phyloP scores from a whole-genome alignment of 2,797 vertebrate genomes.

The Toxotes lorentzi region DNA sequence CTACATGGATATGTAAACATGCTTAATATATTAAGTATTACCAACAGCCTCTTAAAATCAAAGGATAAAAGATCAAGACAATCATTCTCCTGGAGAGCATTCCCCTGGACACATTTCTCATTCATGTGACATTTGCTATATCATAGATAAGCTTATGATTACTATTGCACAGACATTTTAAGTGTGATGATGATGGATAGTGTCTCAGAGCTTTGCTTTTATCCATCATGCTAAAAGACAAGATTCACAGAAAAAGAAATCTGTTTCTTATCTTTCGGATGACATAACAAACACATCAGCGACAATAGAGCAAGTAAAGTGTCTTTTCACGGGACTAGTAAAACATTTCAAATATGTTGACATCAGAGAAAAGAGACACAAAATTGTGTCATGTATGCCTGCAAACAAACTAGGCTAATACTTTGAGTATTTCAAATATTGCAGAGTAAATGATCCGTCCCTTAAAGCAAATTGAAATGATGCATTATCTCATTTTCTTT shows the following conservation, averaged over 20 bases:
- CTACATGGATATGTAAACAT: background rate
- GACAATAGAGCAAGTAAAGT: background rate
- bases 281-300: conserved; percentile 23
- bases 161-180: background rate
- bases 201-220: conserved; percentile 17
- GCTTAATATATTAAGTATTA: background rate
- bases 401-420: conserved; percentile 55
- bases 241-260: conserved; percentile 7
- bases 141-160: conserved; percentile 9
- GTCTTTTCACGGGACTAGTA: conserved; percentile 16
- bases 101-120: background rate
- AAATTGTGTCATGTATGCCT: conserved; percentile 42
- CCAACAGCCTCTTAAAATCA: background rate
- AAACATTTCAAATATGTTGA: conserved; percentile 22
- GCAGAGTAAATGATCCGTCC: conserved; percentile 49
- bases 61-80: background rate
- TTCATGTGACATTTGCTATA: background rate
- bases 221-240: conserved; percentile 7
- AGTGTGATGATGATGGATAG: background rate
- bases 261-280: conserved; percentile 10
- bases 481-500: conserved; percentile 56
- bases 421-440: conserved; percentile 37
- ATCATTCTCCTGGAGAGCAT: background rate
- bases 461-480: conserved; percentile 58
- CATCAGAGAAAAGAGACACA: conserved; percentile 35